phyloP scores from a whole-genome alignment of 2,113 vertebrate genomes.

The Rhabdornis inornatus region DNA sequence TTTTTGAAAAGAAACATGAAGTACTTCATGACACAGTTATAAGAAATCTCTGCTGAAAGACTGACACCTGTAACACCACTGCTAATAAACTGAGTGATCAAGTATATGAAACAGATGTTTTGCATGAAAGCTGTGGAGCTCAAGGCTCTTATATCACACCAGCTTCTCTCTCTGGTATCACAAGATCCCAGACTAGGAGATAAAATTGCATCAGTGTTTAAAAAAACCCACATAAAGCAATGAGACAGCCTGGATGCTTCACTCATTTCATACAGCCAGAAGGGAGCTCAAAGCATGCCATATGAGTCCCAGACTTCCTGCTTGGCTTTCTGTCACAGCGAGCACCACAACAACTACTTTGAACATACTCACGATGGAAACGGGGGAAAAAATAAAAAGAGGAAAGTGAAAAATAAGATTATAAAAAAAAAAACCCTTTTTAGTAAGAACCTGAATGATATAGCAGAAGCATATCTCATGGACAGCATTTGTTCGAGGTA shows the following conservation, averaged over 20 bases:
- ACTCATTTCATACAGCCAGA: background rate
- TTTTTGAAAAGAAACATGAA: background rate
- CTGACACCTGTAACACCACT: background rate
- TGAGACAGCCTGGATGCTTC: background rate
- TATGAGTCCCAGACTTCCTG: background rate
- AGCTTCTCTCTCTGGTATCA: background rate
- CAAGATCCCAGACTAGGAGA: background rate
- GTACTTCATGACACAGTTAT: background rate
- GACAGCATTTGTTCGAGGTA: background rate
- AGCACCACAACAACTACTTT: background rate
- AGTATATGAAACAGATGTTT: background rate
- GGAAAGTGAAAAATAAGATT: background rate
- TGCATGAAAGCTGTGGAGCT: background rate
- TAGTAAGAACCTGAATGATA: background rate
- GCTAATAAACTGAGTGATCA: background rate
- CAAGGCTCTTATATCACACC: background rate
- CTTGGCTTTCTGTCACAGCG: background rate
- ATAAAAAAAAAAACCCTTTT: background rate
- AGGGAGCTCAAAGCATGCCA: background rate
- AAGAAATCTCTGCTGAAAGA: background rate
- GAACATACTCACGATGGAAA: background rate
- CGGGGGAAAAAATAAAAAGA: fast-evolving
- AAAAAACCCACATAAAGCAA: background rate
- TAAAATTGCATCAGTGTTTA: background rate
- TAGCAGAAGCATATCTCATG: background rate